A percentile compares a stretch with the other conserved stretches of the same genome.
phyloP scores from a whole-genome alignment of 2,113 vertebrate species.

The Pagrus major region DNA sequence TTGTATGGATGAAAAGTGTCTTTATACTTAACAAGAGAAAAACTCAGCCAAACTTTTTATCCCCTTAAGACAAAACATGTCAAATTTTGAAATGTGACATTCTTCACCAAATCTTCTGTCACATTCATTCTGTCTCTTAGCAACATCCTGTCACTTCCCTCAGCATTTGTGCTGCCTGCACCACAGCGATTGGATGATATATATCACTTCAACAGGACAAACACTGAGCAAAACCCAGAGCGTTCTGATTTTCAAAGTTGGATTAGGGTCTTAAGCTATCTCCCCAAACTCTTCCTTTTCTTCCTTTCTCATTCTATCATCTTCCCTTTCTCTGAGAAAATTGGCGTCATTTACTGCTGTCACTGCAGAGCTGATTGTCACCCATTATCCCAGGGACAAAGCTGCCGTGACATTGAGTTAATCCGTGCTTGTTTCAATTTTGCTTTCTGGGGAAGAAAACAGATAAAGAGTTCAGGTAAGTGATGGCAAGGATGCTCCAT shows the following conservation, averaged over 20 bases:
- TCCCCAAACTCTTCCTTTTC: conserved; percentile 43
- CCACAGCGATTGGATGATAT: conserved; percentile 58
- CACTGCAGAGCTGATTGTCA: conserved; percentile 65
- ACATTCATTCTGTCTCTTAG: conserved; percentile 49
- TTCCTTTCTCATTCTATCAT: conserved; percentile 34
- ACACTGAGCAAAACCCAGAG: conserved; percentile 60
- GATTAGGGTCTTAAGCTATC: conserved; percentile 66
- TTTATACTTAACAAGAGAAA: conserved; percentile 1
- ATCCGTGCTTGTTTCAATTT: conserved; percentile 75
- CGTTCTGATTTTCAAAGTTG: conserved; percentile 67
- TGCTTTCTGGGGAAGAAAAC: conserved; percentile 59
- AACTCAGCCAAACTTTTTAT: conserved; percentile 19
- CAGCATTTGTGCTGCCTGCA: conserved; percentile 34
- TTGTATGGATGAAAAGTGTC: neutral
- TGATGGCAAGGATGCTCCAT: conserved; percentile 30
- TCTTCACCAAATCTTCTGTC: conserved; percentile 37
- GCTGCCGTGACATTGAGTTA: conserved; percentile 75
- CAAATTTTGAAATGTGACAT: conserved; percentile 22
- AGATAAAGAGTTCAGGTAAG: conserved; percentile 70
- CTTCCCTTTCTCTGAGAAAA: conserved; percentile 48
- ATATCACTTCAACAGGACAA: conserved; percentile 61
- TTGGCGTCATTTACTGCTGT: conserved; percentile 72
- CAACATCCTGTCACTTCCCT: no score
- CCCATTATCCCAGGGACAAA: conserved; percentile 75
- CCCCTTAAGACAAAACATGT: conserved; percentile 22